Conservation (phyloP, 2,888 invertebrate species). For the Lithodes maja region DNA sequence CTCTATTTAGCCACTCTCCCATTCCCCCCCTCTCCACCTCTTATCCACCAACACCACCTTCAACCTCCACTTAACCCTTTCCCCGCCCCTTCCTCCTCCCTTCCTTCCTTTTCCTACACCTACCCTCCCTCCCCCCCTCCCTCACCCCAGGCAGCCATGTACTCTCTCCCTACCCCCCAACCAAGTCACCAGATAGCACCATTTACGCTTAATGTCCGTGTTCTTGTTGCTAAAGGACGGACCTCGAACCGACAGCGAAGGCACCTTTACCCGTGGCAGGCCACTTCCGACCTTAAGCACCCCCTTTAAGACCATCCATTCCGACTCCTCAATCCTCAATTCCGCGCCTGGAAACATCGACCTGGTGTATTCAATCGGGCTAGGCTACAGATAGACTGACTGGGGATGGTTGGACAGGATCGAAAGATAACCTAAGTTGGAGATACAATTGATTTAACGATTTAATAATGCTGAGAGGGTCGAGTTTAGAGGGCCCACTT, state of each 20-base stretch:
- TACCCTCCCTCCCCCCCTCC: not conserved
- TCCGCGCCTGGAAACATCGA: not conserved
- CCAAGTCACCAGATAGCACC: constrained; percentile 1
- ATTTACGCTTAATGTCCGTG: not conserved
- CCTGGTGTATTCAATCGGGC: too few relatives aligned
- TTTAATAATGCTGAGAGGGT: not conserved
- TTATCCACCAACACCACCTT: not conserved
- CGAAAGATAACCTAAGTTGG: too few relatives aligned
- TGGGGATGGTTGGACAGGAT: too few relatives aligned
- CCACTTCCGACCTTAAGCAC: not conserved
- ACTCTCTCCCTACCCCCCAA: not conserved
- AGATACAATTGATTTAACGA: too few relatives aligned
- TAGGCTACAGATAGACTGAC: too few relatives aligned
- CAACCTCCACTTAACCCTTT: not conserved
- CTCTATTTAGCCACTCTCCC: too few relatives aligned
- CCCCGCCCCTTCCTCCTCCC: not conserved
- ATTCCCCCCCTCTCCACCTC: not conserved
- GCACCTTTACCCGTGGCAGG: not conserved
- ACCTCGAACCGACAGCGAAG: not conserved
- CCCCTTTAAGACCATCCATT: not conserved
- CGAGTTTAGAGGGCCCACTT: not conserved
- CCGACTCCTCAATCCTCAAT: not conserved
- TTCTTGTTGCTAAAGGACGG: not conserved
- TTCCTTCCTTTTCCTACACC: not conserved
- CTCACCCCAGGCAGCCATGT: not conserved